These are phyloP conservation scores for Cydia strobilella DNA, from an alignment of 1,140 invertebrate species.

Conservation along the genomic window DNA sequence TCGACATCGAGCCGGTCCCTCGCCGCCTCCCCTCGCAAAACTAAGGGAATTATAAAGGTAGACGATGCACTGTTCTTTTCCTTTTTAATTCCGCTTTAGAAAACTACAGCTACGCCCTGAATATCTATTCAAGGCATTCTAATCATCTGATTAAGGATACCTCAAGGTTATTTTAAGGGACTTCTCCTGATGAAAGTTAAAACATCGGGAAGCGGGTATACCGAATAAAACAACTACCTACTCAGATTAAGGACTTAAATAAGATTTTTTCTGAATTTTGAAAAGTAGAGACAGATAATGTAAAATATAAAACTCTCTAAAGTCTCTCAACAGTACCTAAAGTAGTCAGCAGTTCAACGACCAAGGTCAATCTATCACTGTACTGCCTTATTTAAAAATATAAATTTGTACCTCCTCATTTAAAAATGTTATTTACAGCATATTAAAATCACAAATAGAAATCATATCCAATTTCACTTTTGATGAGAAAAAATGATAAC, in stretches of 20 bases:
- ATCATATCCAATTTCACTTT: neutral
- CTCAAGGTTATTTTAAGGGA: neutral
- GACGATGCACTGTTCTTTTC: conserved; percentile 7
- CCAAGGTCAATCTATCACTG: too few relatives aligned
- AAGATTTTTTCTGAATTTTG: too few relatives aligned
- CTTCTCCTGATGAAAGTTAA: neutral
- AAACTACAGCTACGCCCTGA: neutral
- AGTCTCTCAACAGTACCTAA: neutral
- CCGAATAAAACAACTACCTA: neutral
- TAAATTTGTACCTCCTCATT: neutral
- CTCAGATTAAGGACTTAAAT: neutral
- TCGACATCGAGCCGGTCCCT: conserved; percentile 55
- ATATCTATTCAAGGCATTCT: too few relatives aligned
- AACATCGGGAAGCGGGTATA: neutral
- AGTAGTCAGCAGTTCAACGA: neutral
- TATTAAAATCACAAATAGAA: neutral
- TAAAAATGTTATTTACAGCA: neutral
- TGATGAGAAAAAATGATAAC: neutral
- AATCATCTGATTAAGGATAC: conserved; percentile 5
- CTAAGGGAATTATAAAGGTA: conserved; percentile 7
- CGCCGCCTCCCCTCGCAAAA: neutral
- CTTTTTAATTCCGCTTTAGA: neutral
- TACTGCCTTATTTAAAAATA: neutral
- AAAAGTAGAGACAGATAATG: too few relatives aligned
- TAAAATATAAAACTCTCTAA: too few relatives aligned